Conservation (phyloP, 2,888 invertebrate genomes). For the Polyploca ridens region DNA sequence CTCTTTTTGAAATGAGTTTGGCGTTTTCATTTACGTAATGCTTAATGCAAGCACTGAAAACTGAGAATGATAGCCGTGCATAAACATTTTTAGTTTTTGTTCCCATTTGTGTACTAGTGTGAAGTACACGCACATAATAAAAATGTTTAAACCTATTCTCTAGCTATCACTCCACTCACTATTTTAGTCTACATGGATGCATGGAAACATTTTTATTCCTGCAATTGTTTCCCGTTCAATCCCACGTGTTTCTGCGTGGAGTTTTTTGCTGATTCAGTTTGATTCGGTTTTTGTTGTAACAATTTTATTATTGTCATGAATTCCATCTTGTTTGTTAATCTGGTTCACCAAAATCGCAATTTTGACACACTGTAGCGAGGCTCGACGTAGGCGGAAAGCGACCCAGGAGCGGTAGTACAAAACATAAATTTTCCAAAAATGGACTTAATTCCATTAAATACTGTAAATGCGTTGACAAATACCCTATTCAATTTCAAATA, state of each 20-base stretch:
- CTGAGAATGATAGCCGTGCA: neutral
- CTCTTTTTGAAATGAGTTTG: no score
- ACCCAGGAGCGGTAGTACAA: no score
- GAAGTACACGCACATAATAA: neutral
- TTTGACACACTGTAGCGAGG: no score
- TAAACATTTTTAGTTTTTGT: neutral
- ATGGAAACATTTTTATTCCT: slow-evolving; percentile 27
- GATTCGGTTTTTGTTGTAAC: slow-evolving; percentile 11
- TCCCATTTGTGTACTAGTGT: neutral
- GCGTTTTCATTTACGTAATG: no score
- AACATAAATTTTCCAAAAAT: no score
- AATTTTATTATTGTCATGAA: slow-evolving; percentile 19
- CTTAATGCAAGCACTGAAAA: neutral
- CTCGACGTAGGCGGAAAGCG: no score
- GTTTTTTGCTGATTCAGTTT: slow-evolving; percentile 5
- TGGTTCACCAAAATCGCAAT: no score
- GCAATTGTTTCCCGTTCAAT: slow-evolving; percentile 27
- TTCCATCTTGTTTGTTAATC: no score
- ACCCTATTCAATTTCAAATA: no score
- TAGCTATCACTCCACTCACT: neutral
- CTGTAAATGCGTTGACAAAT: no score
- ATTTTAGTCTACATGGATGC: slow-evolving; percentile 6
- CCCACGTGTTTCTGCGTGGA: neutral
- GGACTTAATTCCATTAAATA: no score
- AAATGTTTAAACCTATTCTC: neutral